These are phyloP conservation scores for Sarcophaga bullata DNA, from an alignment of 1,140 invertebrate species.

Conservation along the genomic window DNA sequence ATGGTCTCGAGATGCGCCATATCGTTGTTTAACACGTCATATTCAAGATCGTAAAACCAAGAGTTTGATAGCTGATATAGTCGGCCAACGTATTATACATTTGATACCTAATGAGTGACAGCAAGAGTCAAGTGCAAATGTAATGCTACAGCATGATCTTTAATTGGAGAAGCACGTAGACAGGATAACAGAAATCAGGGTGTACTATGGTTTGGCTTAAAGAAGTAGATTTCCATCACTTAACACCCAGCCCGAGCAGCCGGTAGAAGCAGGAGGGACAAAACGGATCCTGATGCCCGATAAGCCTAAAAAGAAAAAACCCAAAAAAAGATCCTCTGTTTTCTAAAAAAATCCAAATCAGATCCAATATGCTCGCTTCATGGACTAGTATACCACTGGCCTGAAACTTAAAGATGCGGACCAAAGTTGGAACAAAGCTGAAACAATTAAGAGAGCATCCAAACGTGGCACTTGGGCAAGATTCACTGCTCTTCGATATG, in stretches of 20 bases:
- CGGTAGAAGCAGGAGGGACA: conserved; percentile 75
- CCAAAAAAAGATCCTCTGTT: conserved; percentile 93
- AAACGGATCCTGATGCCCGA: conserved; percentile 83
- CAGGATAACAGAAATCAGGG: conserved; percentile 96
- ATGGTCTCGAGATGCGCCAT: conserved; percentile 94
- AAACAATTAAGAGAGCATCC: conserved; percentile 84
- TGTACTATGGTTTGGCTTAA: conserved; percentile 94
- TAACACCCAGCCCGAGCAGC: conserved; percentile 66
- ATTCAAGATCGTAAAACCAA: conserved; percentile 91
- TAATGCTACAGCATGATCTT: conserved; percentile 84
- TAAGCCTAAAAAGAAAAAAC: conserved; percentile 96
- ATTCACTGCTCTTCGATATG: conserved; percentile 93
- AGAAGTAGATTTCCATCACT: conserved; percentile 72
- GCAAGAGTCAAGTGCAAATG: conserved; percentile 91
- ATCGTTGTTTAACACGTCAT: conserved; percentile 91
- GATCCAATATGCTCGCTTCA: conserved; percentile 97
- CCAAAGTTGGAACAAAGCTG: conserved; percentile 90
- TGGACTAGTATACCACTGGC: conserved; percentile 91
- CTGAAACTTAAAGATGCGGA: conserved; percentile 95
- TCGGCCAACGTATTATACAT: conserved; percentile 95
- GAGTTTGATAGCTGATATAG: conserved; percentile 89
- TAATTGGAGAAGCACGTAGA: conserved; percentile 90
- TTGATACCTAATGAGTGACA: conserved; percentile 97
- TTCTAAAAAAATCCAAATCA: conserved; percentile 94
- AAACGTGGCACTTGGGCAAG: conserved; percentile 85